Conservation (phyloP, 1,140 invertebrate genomes). For the Propsilocerus akamusi region DNA sequence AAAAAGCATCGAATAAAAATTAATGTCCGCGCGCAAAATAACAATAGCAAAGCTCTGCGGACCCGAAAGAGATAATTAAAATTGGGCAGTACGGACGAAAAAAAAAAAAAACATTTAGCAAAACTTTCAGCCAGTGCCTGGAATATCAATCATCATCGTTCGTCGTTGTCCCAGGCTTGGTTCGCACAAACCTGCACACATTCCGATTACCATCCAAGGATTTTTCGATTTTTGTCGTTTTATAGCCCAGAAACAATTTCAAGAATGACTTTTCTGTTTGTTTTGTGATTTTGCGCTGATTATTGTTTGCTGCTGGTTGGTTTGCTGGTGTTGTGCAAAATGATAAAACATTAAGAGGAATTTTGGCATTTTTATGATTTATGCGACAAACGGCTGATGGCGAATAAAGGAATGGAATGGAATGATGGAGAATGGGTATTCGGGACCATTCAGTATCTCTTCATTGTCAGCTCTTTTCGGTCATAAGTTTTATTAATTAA, state of each 20-base stretch:
- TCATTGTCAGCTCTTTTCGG: conserved; percentile 1
- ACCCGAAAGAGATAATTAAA: not conserved
- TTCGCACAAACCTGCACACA: not conserved
- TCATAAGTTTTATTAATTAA: conserved; percentile 3
- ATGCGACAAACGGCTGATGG: not conserved
- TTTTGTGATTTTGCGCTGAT: too few species aligned
- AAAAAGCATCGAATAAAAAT: too few species aligned
- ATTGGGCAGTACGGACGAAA: not conserved
- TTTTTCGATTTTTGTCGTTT: not conserved
- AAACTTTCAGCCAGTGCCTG: not conserved
- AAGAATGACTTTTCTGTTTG: too few species aligned
- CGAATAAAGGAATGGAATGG: not conserved
- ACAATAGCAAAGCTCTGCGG: not conserved
- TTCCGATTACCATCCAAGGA: not conserved
- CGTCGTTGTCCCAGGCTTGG: not conserved
- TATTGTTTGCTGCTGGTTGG: too few species aligned
- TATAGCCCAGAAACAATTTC: not conserved
- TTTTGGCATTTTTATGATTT: conserved; percentile 4
- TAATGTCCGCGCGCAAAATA: too few species aligned
- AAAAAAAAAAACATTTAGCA: not conserved
- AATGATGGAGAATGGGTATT: not conserved
- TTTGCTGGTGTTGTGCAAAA: not conserved
- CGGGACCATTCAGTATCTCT: not conserved
- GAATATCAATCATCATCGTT: not conserved
- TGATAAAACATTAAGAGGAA: not conserved